Percentiles rank a stretch among this genome's conserved stretches.
phyloP scores from a whole-genome alignment of 1,140 invertebrate genomes.

The Drosophila mayri region DNA sequence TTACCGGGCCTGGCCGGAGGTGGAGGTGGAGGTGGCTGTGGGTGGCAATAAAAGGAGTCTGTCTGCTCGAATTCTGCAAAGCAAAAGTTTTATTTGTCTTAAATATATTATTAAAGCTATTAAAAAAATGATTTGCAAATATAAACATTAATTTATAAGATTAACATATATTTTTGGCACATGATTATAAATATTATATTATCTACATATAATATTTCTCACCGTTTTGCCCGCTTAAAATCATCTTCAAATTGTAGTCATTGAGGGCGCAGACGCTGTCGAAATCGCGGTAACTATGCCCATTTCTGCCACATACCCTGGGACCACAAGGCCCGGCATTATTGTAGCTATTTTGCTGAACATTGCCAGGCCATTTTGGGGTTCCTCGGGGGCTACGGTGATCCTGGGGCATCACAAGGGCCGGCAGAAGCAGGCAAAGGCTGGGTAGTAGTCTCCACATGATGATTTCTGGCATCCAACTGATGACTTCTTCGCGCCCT shows the following conservation, averaged over 20 bases:
- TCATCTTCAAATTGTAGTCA: constrained; percentile 40
- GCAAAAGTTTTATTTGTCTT: not conserved
- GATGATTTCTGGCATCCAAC: constrained; percentile 15
- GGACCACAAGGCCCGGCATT: constrained; percentile 22
- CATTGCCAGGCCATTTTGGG: not conserved
- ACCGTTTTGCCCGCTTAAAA: constrained; percentile 44
- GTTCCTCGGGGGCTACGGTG: not conserved
- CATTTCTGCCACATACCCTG: constrained; percentile 44
- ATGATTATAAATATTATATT: too few species aligned
- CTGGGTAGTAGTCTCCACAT: constrained; percentile 22
- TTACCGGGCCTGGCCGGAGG: not conserved
- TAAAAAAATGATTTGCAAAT: not conserved
- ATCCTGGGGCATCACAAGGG: constrained; percentile 7
- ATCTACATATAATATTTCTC: not conserved
- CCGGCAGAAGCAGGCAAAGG: constrained; percentile 13
- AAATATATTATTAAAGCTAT: too few species aligned
- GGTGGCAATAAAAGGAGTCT: not conserved
- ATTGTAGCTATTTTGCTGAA: not conserved
- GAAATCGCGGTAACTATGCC: constrained; percentile 44
- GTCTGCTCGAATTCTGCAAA: constrained; percentile 10
- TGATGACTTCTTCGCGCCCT: constrained; percentile 35
- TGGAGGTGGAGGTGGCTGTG: not conserved
- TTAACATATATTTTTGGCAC: too few species aligned
- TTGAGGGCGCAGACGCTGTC: constrained; percentile 40
- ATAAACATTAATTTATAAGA: not conserved